Evolutionary conservation across 1,140 invertebrate genomes (phyloP), one percentile per base, ranked within the genome.

Genomic region (Macrotrachela quadricornifera): DNA sequence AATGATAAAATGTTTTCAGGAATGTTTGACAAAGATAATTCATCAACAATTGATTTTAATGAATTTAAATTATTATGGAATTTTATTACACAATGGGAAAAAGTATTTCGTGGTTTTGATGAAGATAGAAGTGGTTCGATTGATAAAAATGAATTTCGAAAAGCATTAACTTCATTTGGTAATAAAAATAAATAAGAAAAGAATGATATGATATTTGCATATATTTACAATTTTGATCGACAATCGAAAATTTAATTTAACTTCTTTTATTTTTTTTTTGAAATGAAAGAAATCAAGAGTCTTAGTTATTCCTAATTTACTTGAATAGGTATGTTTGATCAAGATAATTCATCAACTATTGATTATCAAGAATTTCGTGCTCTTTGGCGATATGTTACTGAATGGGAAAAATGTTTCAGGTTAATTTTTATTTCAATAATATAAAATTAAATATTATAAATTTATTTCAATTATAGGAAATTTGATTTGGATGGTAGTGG

Each of bases 11-110:
- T 30, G 21, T 30, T 30, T 30, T 30, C 21, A 21, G 87, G 87
- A 63, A 95, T 96, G 90, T 97, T 96, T 77, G 91, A 96, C 67
- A 79, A 79, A 59, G 80, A 86, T 61, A 80, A 80, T 59, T 77
- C 77, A 63, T 88, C 87, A 17, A 81, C 82, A 1, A 87, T 96
- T 47, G 83, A 78, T 59, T 96, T 95, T 72, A 79, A 90, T 61
- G 90, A 95, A 68, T 96, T 96, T 72, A 79, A 81, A 42, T 80
- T 83, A 10, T 68, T 97, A 1, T 96, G 90, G 91, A 91, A 94
- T 66, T 97, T 96, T 70, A 83, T 95, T 0, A 86, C 82, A 15
- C 85, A 95, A 63, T 97, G 91, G 88, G 85, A 92, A 67, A 81
- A 80, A 58, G 92, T 86, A 65, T 97, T 96, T 70, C 76, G 83